These are phyloP conservation scores for Meloe dianella DNA, from an alignment of 2,888 invertebrate species.

Conservation along the genomic window DNA sequence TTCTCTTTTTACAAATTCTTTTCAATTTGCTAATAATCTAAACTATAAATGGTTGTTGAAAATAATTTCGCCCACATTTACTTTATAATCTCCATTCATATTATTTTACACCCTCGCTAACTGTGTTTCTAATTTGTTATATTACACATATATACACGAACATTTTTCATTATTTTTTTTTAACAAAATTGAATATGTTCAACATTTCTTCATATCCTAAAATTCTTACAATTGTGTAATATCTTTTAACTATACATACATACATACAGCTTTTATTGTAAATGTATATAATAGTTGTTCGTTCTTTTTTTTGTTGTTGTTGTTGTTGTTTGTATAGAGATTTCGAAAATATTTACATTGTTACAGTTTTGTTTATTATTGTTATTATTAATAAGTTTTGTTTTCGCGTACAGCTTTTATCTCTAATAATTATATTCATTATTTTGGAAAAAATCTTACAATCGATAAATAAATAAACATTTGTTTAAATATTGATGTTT, in stretches of 20 bases:
- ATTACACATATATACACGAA: background rate
- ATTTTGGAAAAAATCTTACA: background rate
- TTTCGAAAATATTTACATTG: slow-evolving; percentile 29
- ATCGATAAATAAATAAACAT: no score
- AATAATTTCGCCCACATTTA: slow-evolving; percentile 34
- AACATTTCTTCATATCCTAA: slow-evolving; percentile 7
- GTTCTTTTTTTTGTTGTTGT: background rate
- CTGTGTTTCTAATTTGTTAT: slow-evolving; percentile 18
- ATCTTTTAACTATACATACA: background rate
- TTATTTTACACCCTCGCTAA: slow-evolving; percentile 30
- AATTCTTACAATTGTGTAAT: background rate
- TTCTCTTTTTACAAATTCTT: background rate
- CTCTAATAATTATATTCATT: background rate
- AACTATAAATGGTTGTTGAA: slow-evolving; percentile 35
- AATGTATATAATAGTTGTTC: background rate
- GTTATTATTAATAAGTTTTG: background rate
- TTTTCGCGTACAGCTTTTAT: background rate
- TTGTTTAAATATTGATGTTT: background rate
- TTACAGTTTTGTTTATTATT: slow-evolving; percentile 22
- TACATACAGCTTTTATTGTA: background rate
- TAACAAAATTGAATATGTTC: slow-evolving; percentile 1
- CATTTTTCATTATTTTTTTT: no score
- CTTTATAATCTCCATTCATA: slow-evolving; percentile 27
- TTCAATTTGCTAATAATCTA: background rate
- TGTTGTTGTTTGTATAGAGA: background rate